These are phyloP conservation scores for Channa maculata DNA, from an alignment of 2,113 vertebrate species.

Conservation along the genomic window DNA sequence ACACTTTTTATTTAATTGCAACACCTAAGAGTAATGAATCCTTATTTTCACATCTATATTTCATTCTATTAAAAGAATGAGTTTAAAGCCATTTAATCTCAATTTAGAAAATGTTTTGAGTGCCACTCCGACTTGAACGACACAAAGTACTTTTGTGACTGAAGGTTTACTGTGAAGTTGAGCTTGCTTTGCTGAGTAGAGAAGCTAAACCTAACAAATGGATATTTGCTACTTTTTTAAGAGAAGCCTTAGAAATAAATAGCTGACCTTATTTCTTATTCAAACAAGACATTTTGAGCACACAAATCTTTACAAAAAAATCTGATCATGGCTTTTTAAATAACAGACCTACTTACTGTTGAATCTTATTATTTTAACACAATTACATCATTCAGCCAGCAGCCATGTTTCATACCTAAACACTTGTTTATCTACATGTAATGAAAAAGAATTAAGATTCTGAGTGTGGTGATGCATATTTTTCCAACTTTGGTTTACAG, in stretches of 20 bases:
- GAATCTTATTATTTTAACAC: conserved; percentile 38
- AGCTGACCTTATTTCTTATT: conserved; percentile 49
- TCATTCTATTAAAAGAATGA: conserved; percentile 50
- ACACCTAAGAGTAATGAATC: conserved; percentile 31
- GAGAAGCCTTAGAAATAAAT: conserved; percentile 72
- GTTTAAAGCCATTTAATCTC: conserved; percentile 61
- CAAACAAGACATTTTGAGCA: conserved; percentile 33
- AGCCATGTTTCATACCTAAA: conserved; percentile 20
- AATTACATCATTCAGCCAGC: conserved; percentile 60
- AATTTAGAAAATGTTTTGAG: conserved; percentile 48
- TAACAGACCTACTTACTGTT: conserved; percentile 28
- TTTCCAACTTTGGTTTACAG: conserved; percentile 27
- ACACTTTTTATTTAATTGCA: conserved; percentile 40
- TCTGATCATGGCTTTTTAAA: conserved; percentile 56
- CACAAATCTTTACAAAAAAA: conserved; percentile 48
- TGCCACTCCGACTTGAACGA: conserved; percentile 72
- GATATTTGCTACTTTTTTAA: conserved; percentile 59
- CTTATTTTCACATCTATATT: conserved; percentile 34
- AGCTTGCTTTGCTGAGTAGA: conserved; percentile 65
- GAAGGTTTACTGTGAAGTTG: conserved; percentile 77
- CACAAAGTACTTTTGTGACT: conserved; percentile 66
- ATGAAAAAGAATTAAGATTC: conserved; percentile 36
- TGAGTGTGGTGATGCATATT: conserved; percentile 41
- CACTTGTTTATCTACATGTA: conserved; percentile 43
- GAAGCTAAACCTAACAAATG: conserved; percentile 44